Evolutionary conservation across 2,888 invertebrate genomes (phyloP), one percentile per base, ranked within the genome.

Genomic region (Eutolmus rufibarbis): DNA sequence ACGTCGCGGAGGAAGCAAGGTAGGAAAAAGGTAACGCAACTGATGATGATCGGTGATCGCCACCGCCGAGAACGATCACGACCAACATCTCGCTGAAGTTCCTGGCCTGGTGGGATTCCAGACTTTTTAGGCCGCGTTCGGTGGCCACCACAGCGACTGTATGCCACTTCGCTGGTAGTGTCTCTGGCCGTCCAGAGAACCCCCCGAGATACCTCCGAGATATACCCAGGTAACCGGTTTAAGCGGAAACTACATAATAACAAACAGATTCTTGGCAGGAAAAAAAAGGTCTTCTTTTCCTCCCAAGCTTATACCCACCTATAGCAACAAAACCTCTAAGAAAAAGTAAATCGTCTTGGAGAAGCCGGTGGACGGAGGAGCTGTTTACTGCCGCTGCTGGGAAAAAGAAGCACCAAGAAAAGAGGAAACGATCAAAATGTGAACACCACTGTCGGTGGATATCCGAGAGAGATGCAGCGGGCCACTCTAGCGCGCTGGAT

Each of bases 211-310:
- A 28, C 74, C 56, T 34, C 46, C 56, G 5, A 76, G 76, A 76
- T 43, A 76, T 37, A 0, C 8, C 66, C 16, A 81, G 90, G 90
- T 90, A 92, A 92, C 92, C 92, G 92, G 92, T 92, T 92, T 91
- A 90, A 92, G 91, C 92, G 92, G 92, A 92, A 92, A 92, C 92
- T 92, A 91, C 91, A 92, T 91, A 90, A 90, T 90, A 89, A 90
- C 88, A 89, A 87, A 87, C 87, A 87, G 86, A 88, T 81, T 87
- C 85, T 43, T 31, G 19, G 57, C 43, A 85, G 46, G 85, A 56
- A 82, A 76, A 76, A 82, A 82, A 84, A 19, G 31, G 66, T 66
- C 23, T 74, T 43, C 46, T 46, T 85, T 51, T 74, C 74, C 74
- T 85, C 74, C 34, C 56, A 40, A 46, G 74, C 37, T 34, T 5